These are phyloP conservation scores for Sepioteuthis lessoniana DNA, from an alignment of 2,888 invertebrate genomes.

Conservation along the genomic window DNA sequence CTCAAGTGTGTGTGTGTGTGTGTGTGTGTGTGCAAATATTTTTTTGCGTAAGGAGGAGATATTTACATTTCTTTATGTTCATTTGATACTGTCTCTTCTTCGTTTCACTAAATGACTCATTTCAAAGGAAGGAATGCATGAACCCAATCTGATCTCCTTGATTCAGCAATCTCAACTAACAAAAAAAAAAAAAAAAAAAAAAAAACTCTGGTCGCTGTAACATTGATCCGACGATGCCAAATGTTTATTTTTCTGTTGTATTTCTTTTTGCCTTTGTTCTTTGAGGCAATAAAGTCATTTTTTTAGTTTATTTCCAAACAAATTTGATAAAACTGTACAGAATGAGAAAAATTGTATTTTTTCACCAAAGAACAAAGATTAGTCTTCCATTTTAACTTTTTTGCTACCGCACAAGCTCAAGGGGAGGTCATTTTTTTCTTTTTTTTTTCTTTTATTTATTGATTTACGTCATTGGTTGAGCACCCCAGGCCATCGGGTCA, in stretches of 20 bases:
- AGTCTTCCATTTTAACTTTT: neutral
- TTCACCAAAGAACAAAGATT: neutral
- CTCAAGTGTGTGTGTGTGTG: neutral
- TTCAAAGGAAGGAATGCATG: neutral
- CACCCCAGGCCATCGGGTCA: constrained; percentile 43
- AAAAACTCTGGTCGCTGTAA: neutral
- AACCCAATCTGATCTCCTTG: neutral
- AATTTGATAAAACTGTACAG: neutral
- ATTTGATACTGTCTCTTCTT: neutral
- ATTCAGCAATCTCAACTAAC: too few relatives aligned
- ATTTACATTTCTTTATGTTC: neutral
- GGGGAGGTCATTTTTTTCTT: too few relatives aligned
- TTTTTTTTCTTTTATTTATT: too few relatives aligned
- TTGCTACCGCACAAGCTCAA: neutral
- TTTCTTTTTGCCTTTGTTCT: neutral
- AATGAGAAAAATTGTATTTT: neutral
- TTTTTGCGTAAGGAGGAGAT: neutral
- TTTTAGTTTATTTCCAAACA: neutral
- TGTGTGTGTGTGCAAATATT: neutral
- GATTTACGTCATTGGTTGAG: constrained; percentile 40
- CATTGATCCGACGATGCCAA: neutral
- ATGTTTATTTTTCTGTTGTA: neutral
- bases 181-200: too few relatives aligned
- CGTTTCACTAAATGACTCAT: neutral
- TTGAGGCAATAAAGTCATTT: neutral